Evolutionary conservation across 2,113 vertebrate genomes (phyloP).

Genomic region (Carassius gibelio): DNA sequence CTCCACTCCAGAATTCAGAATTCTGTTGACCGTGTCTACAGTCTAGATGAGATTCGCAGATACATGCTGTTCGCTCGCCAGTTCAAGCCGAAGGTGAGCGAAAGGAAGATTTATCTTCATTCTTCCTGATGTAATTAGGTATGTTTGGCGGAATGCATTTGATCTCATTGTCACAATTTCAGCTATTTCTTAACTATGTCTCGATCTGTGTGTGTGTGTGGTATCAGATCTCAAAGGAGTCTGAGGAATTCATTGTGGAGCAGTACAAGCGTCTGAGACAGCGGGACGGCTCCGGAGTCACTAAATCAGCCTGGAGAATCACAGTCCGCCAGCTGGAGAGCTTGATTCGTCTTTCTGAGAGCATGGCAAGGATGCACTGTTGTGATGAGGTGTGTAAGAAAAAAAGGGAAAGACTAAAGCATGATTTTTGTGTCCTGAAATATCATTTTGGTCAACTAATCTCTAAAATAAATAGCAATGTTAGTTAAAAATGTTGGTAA

Average conservation of each 20-base stretch:
- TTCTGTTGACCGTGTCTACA: slow-evolving; percentile 91
- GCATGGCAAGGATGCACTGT: slow-evolving; percentile 98
- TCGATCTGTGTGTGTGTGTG: background rate
- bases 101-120: too few relatives aligned
- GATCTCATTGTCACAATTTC: background rate
- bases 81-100: slow-evolving; percentile 94
- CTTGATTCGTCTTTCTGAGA: slow-evolving; percentile 96
- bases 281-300: slow-evolving; percentile 86
- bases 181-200: background rate
- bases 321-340: slow-evolving; percentile 96
- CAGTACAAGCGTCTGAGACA: slow-evolving; percentile 96
- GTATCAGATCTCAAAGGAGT: slow-evolving; percentile 92
- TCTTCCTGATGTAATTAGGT: background rate
- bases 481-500: too few relatives aligned
- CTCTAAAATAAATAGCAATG: background rate
- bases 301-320: slow-evolving; percentile 94
- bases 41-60: slow-evolving; percentile 92
- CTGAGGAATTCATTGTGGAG: slow-evolving; percentile 97
- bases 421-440: background rate
- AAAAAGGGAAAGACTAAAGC: background rate
- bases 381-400: slow-evolving; percentile 86
- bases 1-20: slow-evolving; percentile 92
- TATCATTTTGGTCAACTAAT: background rate
- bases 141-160: too few relatives aligned
- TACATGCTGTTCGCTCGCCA: slow-evolving; percentile 96